Evolutionary conservation across 2,888 invertebrate genomes (phyloP).

Genomic region (Baronia brevicornis): DNA sequence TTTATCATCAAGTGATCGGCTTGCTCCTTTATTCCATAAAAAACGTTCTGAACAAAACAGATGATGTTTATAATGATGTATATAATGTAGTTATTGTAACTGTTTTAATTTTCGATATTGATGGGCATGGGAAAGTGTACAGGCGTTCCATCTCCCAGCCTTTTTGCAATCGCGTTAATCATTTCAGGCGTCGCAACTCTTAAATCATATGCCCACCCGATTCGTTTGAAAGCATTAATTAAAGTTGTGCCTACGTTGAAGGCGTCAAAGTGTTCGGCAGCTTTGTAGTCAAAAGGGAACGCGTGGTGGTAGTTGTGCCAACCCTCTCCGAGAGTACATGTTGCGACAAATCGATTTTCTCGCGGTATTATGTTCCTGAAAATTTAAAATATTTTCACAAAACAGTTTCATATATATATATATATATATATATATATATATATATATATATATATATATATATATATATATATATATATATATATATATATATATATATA

Average conservation of each 20-base stretch:
- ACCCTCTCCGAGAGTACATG: conserved; percentile 78
- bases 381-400: conserved; percentile 17
- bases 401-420: neutral
- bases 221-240: conserved; percentile 49
- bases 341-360: conserved; percentile 78
- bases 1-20: no score
- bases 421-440: neutral
- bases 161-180: conserved; percentile 56
- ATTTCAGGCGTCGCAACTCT: conserved; percentile 56
- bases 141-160: conserved; percentile 61
- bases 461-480: no score
- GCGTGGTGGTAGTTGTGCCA: conserved; percentile 88
- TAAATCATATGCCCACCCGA: conserved; percentile 64
- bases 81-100: no score
- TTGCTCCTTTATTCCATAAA: no score
- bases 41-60: no score
- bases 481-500: no score
- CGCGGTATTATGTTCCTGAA: conserved; percentile 76
- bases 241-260: conserved; percentile 57
- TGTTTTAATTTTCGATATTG: no score
- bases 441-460: conserved; percentile 2
- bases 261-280: conserved; percentile 70
- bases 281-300: conserved; percentile 81
- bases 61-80: no score
- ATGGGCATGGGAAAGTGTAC: conserved; percentile 54